A percentile compares a stretch with the other conserved stretches of the same genome.
Evolutionary conservation across 2,113 vertebrate species (phyloP).

Genomic region (Macquaria australasica): DNA sequence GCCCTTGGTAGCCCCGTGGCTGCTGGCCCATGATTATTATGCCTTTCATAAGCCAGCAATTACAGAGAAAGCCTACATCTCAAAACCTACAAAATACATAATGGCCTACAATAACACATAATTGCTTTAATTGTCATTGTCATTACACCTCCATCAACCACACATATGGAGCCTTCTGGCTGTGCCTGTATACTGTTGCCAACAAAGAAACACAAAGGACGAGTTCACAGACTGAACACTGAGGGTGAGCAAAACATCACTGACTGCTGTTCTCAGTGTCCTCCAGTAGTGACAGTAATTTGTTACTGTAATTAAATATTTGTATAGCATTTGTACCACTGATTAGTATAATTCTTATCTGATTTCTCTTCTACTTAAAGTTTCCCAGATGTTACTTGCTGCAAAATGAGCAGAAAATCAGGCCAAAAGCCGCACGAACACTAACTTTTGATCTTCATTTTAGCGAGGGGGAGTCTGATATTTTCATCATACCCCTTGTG

Average conservation of each 20-base stretch:
- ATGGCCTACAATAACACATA: conserved; percentile 83
- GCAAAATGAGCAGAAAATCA: background rate
- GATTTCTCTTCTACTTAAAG: background rate
- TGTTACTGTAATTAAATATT: background rate
- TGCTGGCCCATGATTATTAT: conserved; percentile 69
- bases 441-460: background rate
- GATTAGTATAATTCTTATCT: background rate
- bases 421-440: background rate
- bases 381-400: background rate
- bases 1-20: conserved; percentile 64
- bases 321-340: background rate
- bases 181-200: conserved; percentile 32
- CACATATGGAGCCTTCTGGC: conserved; percentile 59
- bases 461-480: no score
- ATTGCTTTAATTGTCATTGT: conserved; percentile 78
- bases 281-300: background rate
- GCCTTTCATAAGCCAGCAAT: conserved; percentile 79
- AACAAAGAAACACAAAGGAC: conserved; percentile 61
- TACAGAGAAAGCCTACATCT: conserved; percentile 78
- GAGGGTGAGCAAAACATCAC: conserved; percentile 8
- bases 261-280: conserved; percentile 3
- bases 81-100: conserved; percentile 79
- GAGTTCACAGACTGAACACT: conserved; percentile 17
- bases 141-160: conserved; percentile 72
- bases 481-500: no score